Percentiles rank a stretch among this genome's conserved stretches.
Conservation (phyloP, 2,113 vertebrate species). For the Okapia johnstoni region DNA sequence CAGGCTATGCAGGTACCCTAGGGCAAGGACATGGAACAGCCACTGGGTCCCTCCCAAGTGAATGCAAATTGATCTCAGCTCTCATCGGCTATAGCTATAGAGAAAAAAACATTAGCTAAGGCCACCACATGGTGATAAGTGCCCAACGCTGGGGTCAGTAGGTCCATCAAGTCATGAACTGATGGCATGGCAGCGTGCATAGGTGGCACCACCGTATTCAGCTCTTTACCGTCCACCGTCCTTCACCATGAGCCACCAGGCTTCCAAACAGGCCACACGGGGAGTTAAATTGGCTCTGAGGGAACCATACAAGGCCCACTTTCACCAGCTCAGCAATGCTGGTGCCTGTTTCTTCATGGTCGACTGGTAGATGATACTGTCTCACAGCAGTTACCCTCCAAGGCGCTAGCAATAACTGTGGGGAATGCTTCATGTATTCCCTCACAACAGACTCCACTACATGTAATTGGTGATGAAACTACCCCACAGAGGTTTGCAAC, state of each 20-base stretch:
- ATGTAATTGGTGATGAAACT: not conserved
- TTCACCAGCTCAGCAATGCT: not conserved
- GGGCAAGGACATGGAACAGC: not conserved
- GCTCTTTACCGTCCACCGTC: not conserved
- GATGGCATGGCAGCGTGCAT: not conserved
- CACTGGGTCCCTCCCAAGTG: not conserved
- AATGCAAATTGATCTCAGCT: not conserved
- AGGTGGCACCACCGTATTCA: not conserved
- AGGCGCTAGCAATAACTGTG: not conserved
- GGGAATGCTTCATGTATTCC: not conserved
- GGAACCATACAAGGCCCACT: not conserved
- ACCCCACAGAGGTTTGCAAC: not conserved
- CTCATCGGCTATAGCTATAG: not conserved
- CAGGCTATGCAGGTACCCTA: not conserved
- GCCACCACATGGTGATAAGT: not conserved
- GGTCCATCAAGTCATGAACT: not conserved
- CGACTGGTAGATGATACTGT: not conserved
- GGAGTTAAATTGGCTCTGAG: not conserved
- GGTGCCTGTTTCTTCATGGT: not conserved
- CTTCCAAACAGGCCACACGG: not conserved
- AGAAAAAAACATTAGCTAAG: not conserved
- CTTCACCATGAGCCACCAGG: not conserved
- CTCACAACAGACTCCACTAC: not conserved
- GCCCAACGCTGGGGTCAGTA: not conserved
- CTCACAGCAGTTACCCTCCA: not conserved